phyloP scores from a whole-genome alignment of 2,888 invertebrate species.

The Cosmia trapezina region DNA sequence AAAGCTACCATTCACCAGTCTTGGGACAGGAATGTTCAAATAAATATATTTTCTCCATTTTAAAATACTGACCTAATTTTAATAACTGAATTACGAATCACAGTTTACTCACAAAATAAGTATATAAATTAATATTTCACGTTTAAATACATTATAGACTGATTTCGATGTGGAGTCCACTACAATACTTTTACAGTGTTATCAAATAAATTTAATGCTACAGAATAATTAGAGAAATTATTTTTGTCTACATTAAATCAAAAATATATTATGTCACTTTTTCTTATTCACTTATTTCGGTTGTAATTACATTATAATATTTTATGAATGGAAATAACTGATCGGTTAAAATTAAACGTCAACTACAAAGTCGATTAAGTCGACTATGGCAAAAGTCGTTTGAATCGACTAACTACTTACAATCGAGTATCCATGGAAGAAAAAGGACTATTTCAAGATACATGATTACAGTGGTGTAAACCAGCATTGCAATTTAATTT shows the following conservation, averaged over 20 bases:
- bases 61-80: constrained; percentile 64
- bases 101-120: constrained; percentile 57
- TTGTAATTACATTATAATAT: constrained; percentile 7
- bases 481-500: constrained; percentile 4
- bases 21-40: constrained; percentile 79
- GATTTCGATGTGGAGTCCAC: constrained; percentile 64
- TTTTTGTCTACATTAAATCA: constrained; percentile 47
- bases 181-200: constrained; percentile 42
- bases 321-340: constrained; percentile 4
- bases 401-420: constrained; percentile 25
- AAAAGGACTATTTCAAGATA: neutral
- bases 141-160: constrained; percentile 46
- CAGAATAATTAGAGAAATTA: constrained; percentile 47
- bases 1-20: constrained; percentile 68
- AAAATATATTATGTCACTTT: constrained; percentile 66
- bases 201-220: constrained; percentile 45
- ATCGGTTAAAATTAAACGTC: neutral
- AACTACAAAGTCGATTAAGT: neutral
- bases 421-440: constrained; percentile 14
- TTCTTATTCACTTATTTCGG: constrained; percentile 55
- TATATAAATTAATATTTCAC: constrained; percentile 59
- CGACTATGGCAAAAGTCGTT: constrained; percentile 12
- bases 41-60: constrained; percentile 65
- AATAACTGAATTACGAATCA: constrained; percentile 62
- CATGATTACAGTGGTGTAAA: constrained; percentile 14